Evolutionary conservation across 2,888 invertebrate genomes (phyloP), one percentile per base, ranked within the genome.

Genomic region (Neoitamus cyanurus): DNA sequence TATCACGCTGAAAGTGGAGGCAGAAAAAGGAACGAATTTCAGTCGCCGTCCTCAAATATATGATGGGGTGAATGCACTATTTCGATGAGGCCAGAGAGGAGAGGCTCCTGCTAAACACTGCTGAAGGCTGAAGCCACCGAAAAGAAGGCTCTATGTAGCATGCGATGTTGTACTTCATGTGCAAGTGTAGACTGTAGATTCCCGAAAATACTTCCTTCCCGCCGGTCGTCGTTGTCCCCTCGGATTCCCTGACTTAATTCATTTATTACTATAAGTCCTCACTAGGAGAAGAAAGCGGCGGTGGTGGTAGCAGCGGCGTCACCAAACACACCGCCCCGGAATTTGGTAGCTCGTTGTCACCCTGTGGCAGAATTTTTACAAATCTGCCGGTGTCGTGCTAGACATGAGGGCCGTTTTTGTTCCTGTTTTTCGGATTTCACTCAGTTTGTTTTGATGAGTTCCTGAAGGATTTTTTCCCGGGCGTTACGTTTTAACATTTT

Each of bases 31-130:
- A 36, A 20, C 30, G 20, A 77, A 46, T 28, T 46, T 77, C 42
- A 77, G 77, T 36, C 77, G 77, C 42, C 77, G 77, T 77, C 77
- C 77, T 77, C 77, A 46, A 46, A 46, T 46, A 42, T 58, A 58
- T 58, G 15, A 34, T 20, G 77, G 77, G 77, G 77, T 77, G 77
- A 77, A 77, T 46, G 77, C 46, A 77, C 77, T 46, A 77, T 77
- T 77, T 42, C 77, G 77, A 77, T 42, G 77, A 46, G 77, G 77
- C 46, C 42, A 77, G 20, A 15, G 37, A 28, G 42, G 42, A 48
- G 48, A 4, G 20, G 58, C 42, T n/a, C 2, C 58, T 58, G 15
- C 58, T 58, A n/a, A n/a, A n/a, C n/a, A 20, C 25, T 15, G 20
- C 58, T 58, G n/a, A 42, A 42, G 42, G 6, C 20, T 46, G 42